Base-by-base conservation (phyloP, 2,113 vertebrate species). In the Thalassarche chlororhynchos region DNA sequence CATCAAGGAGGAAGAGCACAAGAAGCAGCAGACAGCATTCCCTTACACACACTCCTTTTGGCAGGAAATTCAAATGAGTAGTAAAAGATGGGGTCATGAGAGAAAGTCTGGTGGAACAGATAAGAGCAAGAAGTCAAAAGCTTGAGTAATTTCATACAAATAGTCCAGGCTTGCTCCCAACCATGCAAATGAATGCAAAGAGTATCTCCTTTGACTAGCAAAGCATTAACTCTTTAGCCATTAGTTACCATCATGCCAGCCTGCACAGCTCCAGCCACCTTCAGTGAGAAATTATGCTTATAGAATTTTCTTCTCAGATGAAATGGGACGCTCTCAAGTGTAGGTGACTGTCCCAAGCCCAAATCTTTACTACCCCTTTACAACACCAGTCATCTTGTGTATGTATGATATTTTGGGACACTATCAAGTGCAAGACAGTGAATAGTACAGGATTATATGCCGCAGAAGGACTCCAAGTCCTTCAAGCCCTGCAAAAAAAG, bases 91-190 rank as follows among this genome's bases (percentile, higher is more conserved):
- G 89, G 87, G 93, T 96, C 97, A 89, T 19, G 58, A 85, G 89
- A 79, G 55, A 94, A 95, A 96, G 82, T 93, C 93, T 97, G 95
- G 85, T 94, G 38, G 85, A 95, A 77, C 60, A 94, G 94, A 97
- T 97, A 97, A 97, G 82, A 94, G 54, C 64, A 74, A 77, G 62
- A 90, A 94, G 87, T 96, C 93, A 85, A 93, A 96, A 96, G 81
- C 80, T 69, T 75, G 65, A 93, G 84, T 84, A 95, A 97, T 94
- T 96, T 92, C 77, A 61, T 61, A 89, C 0, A 1, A 96, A 94
- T 69, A 82, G 91, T 31, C 46, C 62, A 95, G 66, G 54, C 91
- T 91, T 83, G 31, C 70, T 96, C 78, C 89, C 26, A 87, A 28
- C 66, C 81, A 94, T 80, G 89, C 84, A 96, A 89, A 95, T 96